Evolutionary conservation across 2,113 vertebrate genomes (phyloP), one percentile per base, ranked within the genome.

Genomic region (Xenopus laevis): DNA sequence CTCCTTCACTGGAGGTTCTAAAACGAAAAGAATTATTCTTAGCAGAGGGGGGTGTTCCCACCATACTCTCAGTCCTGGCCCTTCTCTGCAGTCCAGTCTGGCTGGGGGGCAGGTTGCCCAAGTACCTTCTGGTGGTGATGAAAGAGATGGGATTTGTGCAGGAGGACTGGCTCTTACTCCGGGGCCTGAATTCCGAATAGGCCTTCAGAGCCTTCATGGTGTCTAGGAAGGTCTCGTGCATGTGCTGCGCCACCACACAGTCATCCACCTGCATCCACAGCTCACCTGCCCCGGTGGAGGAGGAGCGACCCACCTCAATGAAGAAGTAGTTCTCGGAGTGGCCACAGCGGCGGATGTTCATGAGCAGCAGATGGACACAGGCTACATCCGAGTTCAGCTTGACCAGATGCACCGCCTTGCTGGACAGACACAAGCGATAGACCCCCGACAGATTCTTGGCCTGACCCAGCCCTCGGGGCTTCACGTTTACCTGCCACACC

Each of bases 201-300:
- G 96, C 96, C 50, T 97, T 97, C 1, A 99, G 81, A 13, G 96
- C 95, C 80, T 95, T 95, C 97, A 99, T 99, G 4, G 96, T 99
- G 53, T 97, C 93, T 83, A 99, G 78, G 83, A 99, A 97, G 79
- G 96, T 94, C 79, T 99, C 97, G 0, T 99, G 97, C 96, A 99
- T 98, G 63, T 94, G 95, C 71, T 98, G 96, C 40, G 96, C 96
- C 71, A 98, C 97, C 0, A 98, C 97, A 0, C 94, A 94, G 64
- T 99, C 97, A 1, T 98, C 97, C 64, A 98, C 97, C 83, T 99
- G 96, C 97, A 99, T 98, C 97, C 97, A 99, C 40, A 99, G 90
- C 64, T 99, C 97, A 1, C 97, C 97, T 0, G 97, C 95, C 0
- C 97, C 97, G 0, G 95, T 96, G 2, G 94, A 95, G 0, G 96